Base-by-base conservation (phyloP, 1,140 invertebrate genomes). In the Sesamia nonagrioides region DNA sequence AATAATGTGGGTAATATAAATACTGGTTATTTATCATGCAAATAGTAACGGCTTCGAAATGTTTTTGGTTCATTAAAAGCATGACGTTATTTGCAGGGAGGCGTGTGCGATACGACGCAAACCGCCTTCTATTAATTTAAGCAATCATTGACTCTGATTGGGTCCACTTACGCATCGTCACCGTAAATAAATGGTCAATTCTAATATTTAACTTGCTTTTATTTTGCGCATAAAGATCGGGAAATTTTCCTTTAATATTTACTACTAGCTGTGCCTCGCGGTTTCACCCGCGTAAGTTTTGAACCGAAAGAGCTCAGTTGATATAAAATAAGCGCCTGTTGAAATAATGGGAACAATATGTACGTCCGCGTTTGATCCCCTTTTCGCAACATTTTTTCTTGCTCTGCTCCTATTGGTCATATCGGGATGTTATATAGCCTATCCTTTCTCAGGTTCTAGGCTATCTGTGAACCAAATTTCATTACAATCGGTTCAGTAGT, bases 121-220 rank as follows among this genome's bases (percentile, higher is more conserved):
- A 84, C 83, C 86, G 85, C 82, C 84, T 88, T 81, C 87, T 78
- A 88, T 86, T 87, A 90, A 92, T 94, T 91, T 90, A 90, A 87
- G 79, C 86, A 90, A 91, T 94, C 91, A 91, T 85, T 83, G 75
- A 84, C 84, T 82, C 84, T 92, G 86, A 91, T 90, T 89, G 88
- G 80, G 52, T 80, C 84, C 82, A 91, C 85, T 88, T 88, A 86
- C 76, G 58, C 54, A 21, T 45, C 37, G 50, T 42, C 48, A 61
- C 58, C 42, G 61, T 66, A 42, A 58, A 42, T 63, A 50, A 63
- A 45, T 58, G 50, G 37, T 2, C 54, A 40, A 52, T 73, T 58
- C 17, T 56, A 42, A 75, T 71, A 71, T 33, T 9, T 9, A 13
- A 17, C n/a, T 42, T 61, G 27, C n/a, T 60, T 74, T 42, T 74